A percentile compares a stretch with the other conserved stretches of the same genome.
These are phyloP conservation scores for Thalassarche chlororhynchos DNA, from an alignment of 2,113 vertebrate genomes.

Conservation along the genomic window DNA sequence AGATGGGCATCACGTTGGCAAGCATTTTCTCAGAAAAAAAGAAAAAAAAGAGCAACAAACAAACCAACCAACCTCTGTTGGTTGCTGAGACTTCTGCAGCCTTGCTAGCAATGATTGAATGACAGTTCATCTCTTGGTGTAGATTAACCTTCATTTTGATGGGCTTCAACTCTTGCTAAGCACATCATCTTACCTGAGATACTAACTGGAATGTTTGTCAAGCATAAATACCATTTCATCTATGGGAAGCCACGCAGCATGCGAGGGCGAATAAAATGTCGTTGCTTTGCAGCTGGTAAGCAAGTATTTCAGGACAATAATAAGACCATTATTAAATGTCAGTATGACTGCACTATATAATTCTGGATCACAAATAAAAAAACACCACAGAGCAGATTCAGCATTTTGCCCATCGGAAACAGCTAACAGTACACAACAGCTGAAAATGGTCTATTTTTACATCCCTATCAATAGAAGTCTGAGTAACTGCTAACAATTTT, in stretches of 20 bases:
- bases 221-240: neutral
- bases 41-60: neutral
- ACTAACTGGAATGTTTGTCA: neutral
- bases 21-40: neutral
- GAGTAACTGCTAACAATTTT: slow-evolving; percentile 40
- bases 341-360: slow-evolving; percentile 18
- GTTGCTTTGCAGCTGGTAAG: neutral
- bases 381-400: neutral
- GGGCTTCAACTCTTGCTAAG: neutral
- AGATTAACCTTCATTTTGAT: slow-evolving; percentile 27
- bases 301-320: slow-evolving; percentile 26
- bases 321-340: slow-evolving; percentile 34
- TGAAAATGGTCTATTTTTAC: slow-evolving; percentile 57
- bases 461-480: slow-evolving; percentile 41
- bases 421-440: slow-evolving; percentile 27
- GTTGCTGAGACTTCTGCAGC: neutral
- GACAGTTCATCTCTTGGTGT: neutral
- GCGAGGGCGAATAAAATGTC: neutral
- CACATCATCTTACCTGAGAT: neutral
- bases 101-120: neutral
- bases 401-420: slow-evolving; percentile 34
- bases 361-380: slow-evolving; percentile 21
- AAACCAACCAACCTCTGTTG: neutral
- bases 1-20: too few relatives aligned
- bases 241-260: neutral